phyloP scores from a whole-genome alignment of 2,113 vertebrate species.

The Diphyllodes magnificus region DNA sequence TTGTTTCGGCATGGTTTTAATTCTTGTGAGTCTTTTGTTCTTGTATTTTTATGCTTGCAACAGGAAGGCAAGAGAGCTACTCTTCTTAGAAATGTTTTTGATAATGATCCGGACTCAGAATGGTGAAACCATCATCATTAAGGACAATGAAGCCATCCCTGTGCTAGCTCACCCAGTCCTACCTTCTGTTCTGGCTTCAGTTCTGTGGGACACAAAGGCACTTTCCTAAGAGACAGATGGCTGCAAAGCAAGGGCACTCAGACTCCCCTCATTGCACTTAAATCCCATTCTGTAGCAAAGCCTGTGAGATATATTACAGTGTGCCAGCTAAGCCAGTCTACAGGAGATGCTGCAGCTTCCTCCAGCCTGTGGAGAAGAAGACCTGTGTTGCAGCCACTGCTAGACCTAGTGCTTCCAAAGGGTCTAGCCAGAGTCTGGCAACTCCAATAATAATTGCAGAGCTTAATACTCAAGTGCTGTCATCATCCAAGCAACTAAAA shows the following conservation, averaged over 20 bases:
- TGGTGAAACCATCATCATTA: neutral
- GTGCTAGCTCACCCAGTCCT: neutral
- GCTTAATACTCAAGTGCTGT: neutral
- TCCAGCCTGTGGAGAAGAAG: neutral
- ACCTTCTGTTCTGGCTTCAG: neutral
- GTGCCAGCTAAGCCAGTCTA: neutral
- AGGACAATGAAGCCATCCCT: neutral
- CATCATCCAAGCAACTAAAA: neutral
- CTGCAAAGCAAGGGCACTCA: neutral
- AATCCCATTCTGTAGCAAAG: neutral
- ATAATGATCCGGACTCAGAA: neutral
- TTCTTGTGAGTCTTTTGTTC: neutral
- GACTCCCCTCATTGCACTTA: neutral
- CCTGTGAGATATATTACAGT: neutral
- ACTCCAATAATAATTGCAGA: neutral
- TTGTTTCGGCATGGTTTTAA: neutral
- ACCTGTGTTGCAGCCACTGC: neutral
- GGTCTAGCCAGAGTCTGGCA: neutral
- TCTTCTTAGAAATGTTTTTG: neutral
- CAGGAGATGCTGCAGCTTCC: neutral
- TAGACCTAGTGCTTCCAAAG: neutral
- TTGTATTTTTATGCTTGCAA: neutral
- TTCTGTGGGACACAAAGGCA: neutral
- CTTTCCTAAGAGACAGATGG: neutral
- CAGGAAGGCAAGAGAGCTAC: neutral